These are phyloP conservation scores for Seira ritae DNA, from an alignment of 2,888 invertebrate species.

Conservation along the genomic window DNA sequence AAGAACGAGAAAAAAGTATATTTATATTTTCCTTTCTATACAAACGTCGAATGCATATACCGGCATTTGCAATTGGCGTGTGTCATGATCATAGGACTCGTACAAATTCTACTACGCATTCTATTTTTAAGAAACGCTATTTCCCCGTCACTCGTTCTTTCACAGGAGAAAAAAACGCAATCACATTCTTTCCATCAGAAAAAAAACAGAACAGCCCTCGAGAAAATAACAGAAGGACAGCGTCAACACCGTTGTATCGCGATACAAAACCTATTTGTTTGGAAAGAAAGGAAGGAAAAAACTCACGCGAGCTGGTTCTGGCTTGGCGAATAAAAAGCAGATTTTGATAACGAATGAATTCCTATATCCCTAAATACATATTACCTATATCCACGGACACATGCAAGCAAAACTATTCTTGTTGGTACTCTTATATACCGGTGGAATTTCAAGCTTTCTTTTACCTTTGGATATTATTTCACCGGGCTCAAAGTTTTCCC, in stretches of 20 bases:
- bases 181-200: conserved; percentile 8
- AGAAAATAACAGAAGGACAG: conserved; percentile 20
- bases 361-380: neutral
- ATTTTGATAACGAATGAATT: neutral
- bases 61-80: neutral
- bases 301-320: neutral
- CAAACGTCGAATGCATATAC: neutral
- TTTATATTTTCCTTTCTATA: too few species aligned
- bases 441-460: neutral
- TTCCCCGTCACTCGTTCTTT: neutral
- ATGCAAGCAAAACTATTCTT: neutral
- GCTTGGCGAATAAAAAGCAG: neutral
- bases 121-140: neutral
- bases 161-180: conserved; percentile 2
- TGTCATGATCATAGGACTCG: too few species aligned
- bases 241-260: conserved; percentile 32
- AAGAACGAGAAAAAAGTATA: too few species aligned
- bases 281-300: neutral
- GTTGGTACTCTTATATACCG: too few species aligned
- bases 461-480: too few species aligned
- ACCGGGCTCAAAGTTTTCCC: neutral
- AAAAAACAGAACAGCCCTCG: neutral
- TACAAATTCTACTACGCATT: neutral
- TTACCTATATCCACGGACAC: neutral
- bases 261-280: conserved; percentile 9